Evolutionary conservation across 1,140 invertebrate species (phyloP), one percentile per base, ranked within the genome.

Genomic region (Nasonia giraulti): DNA sequence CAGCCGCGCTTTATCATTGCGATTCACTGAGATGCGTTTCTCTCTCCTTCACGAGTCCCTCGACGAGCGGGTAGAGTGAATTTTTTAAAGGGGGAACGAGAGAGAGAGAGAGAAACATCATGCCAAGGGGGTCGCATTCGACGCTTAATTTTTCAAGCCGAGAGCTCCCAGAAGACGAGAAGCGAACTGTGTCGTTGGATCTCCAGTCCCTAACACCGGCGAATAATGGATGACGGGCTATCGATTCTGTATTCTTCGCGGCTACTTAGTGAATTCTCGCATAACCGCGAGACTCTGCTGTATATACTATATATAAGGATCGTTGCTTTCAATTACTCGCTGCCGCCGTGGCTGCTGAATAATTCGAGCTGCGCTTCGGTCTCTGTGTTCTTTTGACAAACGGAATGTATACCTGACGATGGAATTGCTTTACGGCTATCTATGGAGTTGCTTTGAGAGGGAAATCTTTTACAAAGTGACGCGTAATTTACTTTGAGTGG

Each of bases 71-170:
- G 33, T 3, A 27, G n/a, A 14, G 33, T 37, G 37, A 0, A 75
- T 75, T 75, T 75, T 75, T 75, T 20, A 44, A 27, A 27, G 27
- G 27, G 27, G 27, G 1, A 27, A 27, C 27, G 37, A 74, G 37
- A 62, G 4, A 17, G 37, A 74, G 37, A 62, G 4, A 17, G 4
- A n/a, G 17, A n/a, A 14, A 17, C 55, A 2, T 50, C 14, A 50
- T 10, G 14, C 12, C 14, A 17, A 7, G 55, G 20, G 55, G 17
- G 20, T 44, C 73, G 73, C 4, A 31, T 75, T 40, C 68, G 27
- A 71, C 68, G 77, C 23, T 80, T 40, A 80, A 69, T 80, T 69
- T 80, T 80, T 80, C 78, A 80, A 62, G 40, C 7, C 20, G 37
- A 80, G 27, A 10, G 7, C 55, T 68, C 78, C 62, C 78, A 1